Conservation (phyloP, 2,113 vertebrate genomes). For the Sphaerodactylus townsendi region DNA sequence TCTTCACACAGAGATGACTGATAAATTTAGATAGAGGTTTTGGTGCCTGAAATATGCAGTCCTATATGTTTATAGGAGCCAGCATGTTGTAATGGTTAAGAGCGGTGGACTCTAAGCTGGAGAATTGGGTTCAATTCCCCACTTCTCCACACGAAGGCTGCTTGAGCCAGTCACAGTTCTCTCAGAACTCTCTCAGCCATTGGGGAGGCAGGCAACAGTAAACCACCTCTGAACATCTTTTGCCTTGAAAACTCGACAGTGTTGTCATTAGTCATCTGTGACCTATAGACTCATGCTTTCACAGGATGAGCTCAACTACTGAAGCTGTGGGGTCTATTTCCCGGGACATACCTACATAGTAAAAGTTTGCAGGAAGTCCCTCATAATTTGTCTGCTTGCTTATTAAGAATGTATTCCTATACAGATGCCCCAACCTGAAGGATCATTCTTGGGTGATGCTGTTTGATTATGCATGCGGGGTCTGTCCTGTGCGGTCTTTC, state of each 20-base stretch:
- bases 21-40: neutral
- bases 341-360: neutral
- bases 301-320: neutral
- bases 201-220: no score
- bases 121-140: no score
- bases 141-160: no score
- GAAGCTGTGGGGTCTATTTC: neutral
- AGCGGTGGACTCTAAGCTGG: no score
- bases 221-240: no score
- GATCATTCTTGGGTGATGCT: neutral
- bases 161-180: no score
- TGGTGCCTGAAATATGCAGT: neutral
- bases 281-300: no score
- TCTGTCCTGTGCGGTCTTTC: conserved; percentile 32
- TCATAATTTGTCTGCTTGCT: neutral
- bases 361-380: neutral
- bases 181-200: no score
- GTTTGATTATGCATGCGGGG: conserved; percentile 24
- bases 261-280: no score
- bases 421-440: neutral
- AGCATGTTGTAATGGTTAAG: no score
- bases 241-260: no score
- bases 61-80: neutral
- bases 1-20: neutral
- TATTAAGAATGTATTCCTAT: neutral